Evolutionary conservation across 2,797 vertebrate species (phyloP).

Genomic region (Siniperca obscura): DNA sequence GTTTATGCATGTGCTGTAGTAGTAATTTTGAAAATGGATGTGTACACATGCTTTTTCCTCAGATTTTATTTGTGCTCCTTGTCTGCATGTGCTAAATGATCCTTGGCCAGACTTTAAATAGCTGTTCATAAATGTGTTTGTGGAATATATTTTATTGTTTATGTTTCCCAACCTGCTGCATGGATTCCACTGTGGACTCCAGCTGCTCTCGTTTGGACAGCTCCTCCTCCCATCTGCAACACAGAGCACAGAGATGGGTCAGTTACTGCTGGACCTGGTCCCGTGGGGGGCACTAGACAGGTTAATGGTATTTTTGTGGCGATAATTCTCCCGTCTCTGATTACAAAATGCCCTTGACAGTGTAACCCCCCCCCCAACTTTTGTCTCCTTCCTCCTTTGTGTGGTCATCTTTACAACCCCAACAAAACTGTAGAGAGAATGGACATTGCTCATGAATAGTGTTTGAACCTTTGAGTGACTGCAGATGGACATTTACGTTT

Average conservation of each 20-base stretch:
- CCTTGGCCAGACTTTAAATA: slow-evolving; percentile 15
- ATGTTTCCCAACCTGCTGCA: slow-evolving; percentile 90
- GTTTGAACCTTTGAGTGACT: slow-evolving; percentile 36
- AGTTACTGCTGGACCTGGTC: slow-evolving; percentile 55
- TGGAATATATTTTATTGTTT: slow-evolving; percentile 25
- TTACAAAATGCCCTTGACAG: slow-evolving; percentile 72
- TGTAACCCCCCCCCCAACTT: slow-evolving; percentile 47
- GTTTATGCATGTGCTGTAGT: slow-evolving; percentile 26
- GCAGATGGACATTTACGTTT: slow-evolving; percentile 34
- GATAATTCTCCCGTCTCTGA: slow-evolving; percentile 67
- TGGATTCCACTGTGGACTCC: slow-evolving; percentile 90
- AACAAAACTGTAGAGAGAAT: slow-evolving; percentile 37
- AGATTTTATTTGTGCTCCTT: background rate
- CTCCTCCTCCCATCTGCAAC: slow-evolving; percentile 96
- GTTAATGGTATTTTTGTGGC: slow-evolving; percentile 69
- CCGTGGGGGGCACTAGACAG: slow-evolving; percentile 50
- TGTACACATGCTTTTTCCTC: background rate
- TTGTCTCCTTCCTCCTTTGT: slow-evolving; percentile 65
- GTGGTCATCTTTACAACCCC: slow-evolving; percentile 42
- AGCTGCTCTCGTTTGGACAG: slow-evolving; percentile 90
- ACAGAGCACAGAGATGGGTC: slow-evolving; percentile 75
- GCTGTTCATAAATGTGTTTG: slow-evolving; percentile 12
- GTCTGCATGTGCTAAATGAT: slow-evolving; percentile 11
- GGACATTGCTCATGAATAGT: slow-evolving; percentile 58
- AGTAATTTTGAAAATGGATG: slow-evolving; percentile 35